Percentiles rank a stretch among this genome's conserved stretches.
These are phyloP conservation scores for Hipparchia sbordonii DNA, from an alignment of 2,888 invertebrate genomes.

Conservation along the genomic window DNA sequence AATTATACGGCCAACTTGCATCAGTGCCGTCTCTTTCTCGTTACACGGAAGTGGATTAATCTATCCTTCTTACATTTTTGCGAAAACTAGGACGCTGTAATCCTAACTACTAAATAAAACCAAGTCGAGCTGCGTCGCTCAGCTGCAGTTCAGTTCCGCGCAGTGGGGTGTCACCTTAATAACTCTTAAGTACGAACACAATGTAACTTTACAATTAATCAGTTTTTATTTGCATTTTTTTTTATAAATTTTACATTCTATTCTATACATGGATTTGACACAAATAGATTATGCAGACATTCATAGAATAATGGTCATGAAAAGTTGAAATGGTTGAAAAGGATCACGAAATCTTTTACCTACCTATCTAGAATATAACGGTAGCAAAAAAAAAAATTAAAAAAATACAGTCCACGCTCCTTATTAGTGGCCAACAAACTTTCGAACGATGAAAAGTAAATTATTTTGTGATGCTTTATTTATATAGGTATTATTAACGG, in stretches of 20 bases:
- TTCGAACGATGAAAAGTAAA: too few relatives aligned
- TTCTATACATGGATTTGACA: conserved; percentile 15
- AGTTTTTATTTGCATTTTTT: conserved; percentile 14
- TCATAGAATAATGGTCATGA: not conserved
- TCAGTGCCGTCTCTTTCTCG: too few relatives aligned
- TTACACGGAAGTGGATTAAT: too few relatives aligned
- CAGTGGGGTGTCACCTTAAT: not conserved
- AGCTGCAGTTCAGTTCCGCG: too few relatives aligned
- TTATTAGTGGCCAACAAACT: not conserved
- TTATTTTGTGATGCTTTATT: too few relatives aligned
- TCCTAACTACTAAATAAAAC: too few relatives aligned
- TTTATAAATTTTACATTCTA: not conserved
- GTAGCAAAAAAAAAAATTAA: not conserved
- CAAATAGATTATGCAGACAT: conserved; percentile 8
- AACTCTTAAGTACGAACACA: conserved; percentile 30
- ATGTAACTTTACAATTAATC: conserved; percentile 19
- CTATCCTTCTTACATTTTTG: too few relatives aligned
- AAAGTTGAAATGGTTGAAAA: not conserved
- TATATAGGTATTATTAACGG: too few relatives aligned
- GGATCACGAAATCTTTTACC: not conserved
- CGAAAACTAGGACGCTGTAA: too few relatives aligned
- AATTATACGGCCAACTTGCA: too few relatives aligned
- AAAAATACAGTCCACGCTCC: not conserved
- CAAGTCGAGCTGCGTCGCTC: too few relatives aligned
- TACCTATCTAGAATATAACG: not conserved